These are phyloP conservation scores for Stenolophus ochropezus DNA, from an alignment of 2,888 invertebrate genomes.

Conservation along the genomic window DNA sequence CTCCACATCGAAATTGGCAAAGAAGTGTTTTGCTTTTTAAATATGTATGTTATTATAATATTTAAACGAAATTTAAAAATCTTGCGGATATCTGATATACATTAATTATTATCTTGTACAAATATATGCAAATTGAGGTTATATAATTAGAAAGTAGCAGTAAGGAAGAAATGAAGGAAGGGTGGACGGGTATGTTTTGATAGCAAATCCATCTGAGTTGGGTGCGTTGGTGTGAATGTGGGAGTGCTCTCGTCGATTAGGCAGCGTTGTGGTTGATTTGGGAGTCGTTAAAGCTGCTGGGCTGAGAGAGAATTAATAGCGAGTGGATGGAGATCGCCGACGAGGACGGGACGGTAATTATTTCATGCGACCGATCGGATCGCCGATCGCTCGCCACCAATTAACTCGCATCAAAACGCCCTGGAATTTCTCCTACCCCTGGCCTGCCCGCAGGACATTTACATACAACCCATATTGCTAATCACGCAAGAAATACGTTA, in stretches of 20 bases:
- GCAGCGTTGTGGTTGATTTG: conserved; percentile 43
- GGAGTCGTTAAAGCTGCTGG: conserved; percentile 41
- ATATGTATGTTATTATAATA: too few relatives aligned
- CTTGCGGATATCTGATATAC: too few relatives aligned
- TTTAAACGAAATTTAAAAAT: too few relatives aligned
- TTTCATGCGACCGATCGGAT: conserved; percentile 33
- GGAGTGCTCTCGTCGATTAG: conserved; percentile 18
- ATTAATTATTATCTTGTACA: too few relatives aligned
- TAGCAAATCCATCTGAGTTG: background rate
- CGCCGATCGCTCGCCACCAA: conserved; percentile 21
- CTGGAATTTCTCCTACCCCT: conserved; percentile 4
- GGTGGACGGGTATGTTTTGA: too few relatives aligned
- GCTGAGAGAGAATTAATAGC: conserved; percentile 26
- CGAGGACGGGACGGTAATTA: conserved; percentile 16
- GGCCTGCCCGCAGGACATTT: background rate
- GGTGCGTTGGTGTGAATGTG: conserved; percentile 4
- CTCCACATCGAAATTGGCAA: too few relatives aligned
- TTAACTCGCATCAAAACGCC: conserved; percentile 12
- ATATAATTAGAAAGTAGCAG: too few relatives aligned
- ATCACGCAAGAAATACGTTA: background rate
- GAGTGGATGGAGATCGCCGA: conserved; percentile 31
- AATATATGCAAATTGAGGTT: too few relatives aligned
- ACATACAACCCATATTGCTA: background rate
- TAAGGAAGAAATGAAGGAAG: too few relatives aligned
- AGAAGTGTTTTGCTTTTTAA: too few relatives aligned